Conservation (phyloP, 2,797 vertebrate species). For the Takifugu ocellatus region DNA sequence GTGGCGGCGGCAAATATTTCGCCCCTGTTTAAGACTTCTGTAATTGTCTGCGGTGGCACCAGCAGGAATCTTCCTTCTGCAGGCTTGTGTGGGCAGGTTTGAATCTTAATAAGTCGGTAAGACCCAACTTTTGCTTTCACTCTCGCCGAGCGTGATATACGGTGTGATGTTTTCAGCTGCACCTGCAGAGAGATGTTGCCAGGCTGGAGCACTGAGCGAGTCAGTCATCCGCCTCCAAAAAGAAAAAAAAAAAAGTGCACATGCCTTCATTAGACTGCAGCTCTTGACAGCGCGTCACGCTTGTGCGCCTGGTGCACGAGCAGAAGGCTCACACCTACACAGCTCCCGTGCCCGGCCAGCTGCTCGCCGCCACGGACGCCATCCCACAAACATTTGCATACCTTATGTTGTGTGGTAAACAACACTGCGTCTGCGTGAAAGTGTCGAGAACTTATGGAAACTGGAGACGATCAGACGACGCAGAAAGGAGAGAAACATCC, state of each 20-base stretch:
- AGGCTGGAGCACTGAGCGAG: conserved; percentile 59
- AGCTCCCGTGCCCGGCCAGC: conserved; percentile 24
- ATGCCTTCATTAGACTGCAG: conserved; percentile 66
- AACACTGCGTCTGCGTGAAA: not conserved
- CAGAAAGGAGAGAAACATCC: too few relatives aligned
- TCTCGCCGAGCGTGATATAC: conserved; percentile 19
- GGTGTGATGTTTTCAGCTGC: conserved; percentile 39
- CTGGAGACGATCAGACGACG: not conserved
- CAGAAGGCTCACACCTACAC: conserved; percentile 51
- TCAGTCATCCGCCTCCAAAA: conserved; percentile 47
- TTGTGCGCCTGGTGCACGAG: conserved; percentile 55
- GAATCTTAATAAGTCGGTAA: conserved; percentile 48
- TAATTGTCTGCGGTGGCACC: conserved; percentile 14
- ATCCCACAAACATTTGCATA: conserved; percentile 20
- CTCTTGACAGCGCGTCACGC: conserved; percentile 65
- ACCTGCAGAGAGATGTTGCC: conserved; percentile 47
- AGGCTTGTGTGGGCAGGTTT: conserved; percentile 25
- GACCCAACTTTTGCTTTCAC: conserved; percentile 45
- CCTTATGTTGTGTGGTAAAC: not conserved
- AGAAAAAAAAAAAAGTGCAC: conserved; percentile 8
- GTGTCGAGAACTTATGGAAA: not conserved
- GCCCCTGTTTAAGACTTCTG: not conserved
- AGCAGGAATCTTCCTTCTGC: conserved; percentile 9
- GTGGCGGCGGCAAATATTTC: conserved; percentile 5
- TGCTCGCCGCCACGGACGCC: conserved; percentile 23